Base-by-base conservation (phyloP, 2,797 vertebrate genomes). In the Saxicola maurus region DNA sequence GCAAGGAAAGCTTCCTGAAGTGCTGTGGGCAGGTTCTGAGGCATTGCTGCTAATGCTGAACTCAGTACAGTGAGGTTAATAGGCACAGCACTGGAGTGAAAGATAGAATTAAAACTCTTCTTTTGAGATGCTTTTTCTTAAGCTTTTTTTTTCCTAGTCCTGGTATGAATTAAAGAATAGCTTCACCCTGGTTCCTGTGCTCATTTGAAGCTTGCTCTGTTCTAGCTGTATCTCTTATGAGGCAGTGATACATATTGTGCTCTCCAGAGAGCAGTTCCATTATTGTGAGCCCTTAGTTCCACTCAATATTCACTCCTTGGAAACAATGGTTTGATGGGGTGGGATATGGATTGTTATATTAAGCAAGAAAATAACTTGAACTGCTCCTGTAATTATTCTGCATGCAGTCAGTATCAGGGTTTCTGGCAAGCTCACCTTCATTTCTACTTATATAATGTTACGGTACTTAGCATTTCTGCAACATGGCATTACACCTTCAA, bases 281-380 rank as follows among this genome's bases (percentile, higher is more conserved):
- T 91, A 51, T 72, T 88, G 83, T 57, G 86, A 88, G 78, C 78
- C 87, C 82, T 91, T 94, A 80, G 75, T 92, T 94, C 81, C 91
- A 88, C 86, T 95, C 75, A 73, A 33, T 90, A 92, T 79, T 93
- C 83, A 71, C 49, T 86, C 53, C 55, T 77, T 91, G 65, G 86
- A 95, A 94, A 84, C 83, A 93, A 93, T 92, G 62, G 42, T 79
- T 86, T 95, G 92, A 91, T 84, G 83, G 65, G 67, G 49, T 93
- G 67, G 56, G 91, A 81, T 83, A 86, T 7, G 38, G 42, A 76
- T 92, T 88, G 71, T 95, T 90, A 84, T 82, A 94, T 90, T 92
- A 93, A 95, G 71, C 78, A 94, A 88, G 88, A 94, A 95, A 95
- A 84, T 88, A 91, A 77, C 86, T 92, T 88, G 53, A 91, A 82